Conservation (phyloP, 2,888 invertebrate genomes). For the Crocallis elinguaria region DNA sequence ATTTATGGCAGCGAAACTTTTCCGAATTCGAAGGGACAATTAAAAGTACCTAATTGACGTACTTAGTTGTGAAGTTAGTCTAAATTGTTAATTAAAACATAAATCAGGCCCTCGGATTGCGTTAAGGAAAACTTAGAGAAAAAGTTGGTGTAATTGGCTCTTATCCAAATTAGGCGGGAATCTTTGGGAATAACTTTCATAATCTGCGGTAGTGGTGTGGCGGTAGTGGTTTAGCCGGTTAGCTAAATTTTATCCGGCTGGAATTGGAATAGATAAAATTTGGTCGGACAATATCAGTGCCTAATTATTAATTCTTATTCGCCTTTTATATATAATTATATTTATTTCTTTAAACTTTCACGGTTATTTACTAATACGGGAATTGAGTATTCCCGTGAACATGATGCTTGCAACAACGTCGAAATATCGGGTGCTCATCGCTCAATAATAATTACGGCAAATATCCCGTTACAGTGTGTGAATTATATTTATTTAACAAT, state of each 20-base stretch:
- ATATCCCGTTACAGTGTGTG: too few species aligned
- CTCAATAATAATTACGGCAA: too few species aligned
- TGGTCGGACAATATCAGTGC: too few species aligned
- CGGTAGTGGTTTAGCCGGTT: constrained; percentile 2
- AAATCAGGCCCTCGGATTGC: constrained; percentile 66
- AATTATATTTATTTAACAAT: too few species aligned
- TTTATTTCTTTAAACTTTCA: too few species aligned
- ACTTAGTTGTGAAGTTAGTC: constrained; percentile 37
- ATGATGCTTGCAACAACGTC: too few species aligned
- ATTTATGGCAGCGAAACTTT: constrained; percentile 36
- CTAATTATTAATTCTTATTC: too few species aligned
- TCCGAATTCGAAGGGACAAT: constrained; percentile 48
- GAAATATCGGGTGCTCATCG: too few species aligned
- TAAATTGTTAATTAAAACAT: constrained; percentile 63
- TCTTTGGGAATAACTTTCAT: constrained; percentile 67
- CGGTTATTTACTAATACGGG: too few species aligned
- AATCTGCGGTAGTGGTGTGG: constrained; percentile 3
- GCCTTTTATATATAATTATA: too few species aligned
- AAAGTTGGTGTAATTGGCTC: constrained; percentile 69
- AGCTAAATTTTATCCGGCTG: neutral
- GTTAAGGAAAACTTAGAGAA: constrained; percentile 64
- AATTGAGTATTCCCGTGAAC: too few species aligned
- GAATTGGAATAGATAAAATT: too few species aligned
- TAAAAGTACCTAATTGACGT: constrained; percentile 57
- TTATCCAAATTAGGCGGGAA: constrained; percentile 69